These are phyloP conservation scores for Pluvialis apricaria DNA, from an alignment of 2,113 vertebrate genomes.

Conservation along the genomic window DNA sequence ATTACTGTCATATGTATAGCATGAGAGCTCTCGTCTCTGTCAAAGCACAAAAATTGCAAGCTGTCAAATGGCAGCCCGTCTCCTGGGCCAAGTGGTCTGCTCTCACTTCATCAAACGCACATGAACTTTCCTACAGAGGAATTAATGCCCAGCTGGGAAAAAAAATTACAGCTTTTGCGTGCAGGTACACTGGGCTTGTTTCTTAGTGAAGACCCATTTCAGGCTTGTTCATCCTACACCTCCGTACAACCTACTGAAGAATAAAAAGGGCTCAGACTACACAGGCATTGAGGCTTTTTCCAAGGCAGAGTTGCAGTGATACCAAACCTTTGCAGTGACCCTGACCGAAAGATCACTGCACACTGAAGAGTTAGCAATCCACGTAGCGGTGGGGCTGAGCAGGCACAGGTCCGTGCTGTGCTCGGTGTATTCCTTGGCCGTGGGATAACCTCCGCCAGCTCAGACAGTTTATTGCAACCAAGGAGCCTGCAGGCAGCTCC, in stretches of 20 bases:
- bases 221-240: not conserved
- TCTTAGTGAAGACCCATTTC: not conserved
- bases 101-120: not conserved
- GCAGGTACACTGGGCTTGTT: not conserved
- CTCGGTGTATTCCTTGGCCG: rapidly evolving
- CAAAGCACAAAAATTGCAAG: not conserved
- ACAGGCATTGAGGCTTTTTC: not conserved
- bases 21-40: not conserved
- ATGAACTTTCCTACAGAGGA: not conserved
- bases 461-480: not conserved
- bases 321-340: not conserved
- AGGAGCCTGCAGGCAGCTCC: not conserved
- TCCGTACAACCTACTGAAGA: not conserved
- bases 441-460: not conserved
- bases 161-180: not conserved
- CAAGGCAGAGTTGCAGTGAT: not conserved
- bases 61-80: not conserved
- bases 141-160: not conserved
- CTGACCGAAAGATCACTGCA: not conserved
- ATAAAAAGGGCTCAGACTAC: not conserved
- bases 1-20: not conserved
- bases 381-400: not conserved
- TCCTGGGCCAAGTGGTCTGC: not conserved
- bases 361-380: not conserved
- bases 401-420: not conserved